Evolutionary conservation across 2,113 vertebrate species (phyloP), one percentile per base, ranked within the genome.

Genomic region (Ahaetulla prasina): DNA sequence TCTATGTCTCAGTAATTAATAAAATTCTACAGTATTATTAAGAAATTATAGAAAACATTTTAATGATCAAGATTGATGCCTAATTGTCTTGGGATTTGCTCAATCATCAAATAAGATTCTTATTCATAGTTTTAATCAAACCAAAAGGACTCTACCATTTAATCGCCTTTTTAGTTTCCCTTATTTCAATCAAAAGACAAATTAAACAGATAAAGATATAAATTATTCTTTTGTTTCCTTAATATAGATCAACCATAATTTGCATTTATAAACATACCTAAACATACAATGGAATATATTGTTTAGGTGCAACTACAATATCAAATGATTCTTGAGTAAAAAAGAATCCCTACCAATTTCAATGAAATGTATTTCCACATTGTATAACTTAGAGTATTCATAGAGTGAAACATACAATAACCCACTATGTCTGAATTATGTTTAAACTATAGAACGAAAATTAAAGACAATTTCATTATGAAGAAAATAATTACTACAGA

Each of bases 71-170:
- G 92, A 95, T 4, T 88, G 95, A 94, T 96, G 96, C 95, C 91
- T 96, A 95, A 96, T 97, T 97, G 97, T 96, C 95, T 95, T 89
- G 91, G 35, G 94, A 95, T 88, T 94, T 94, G 95, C 92, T 94
- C 94, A 97, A 95, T 96, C 95, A 97, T 95, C 97, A 97, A 97
- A 96, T 92, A 16, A 96, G 97, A 97, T 94, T 97, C 97, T 97
- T 97, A 96, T 96, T 95, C 96, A 95, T 90, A 94, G 54, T 96
- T 93, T 96, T 97, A 97, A 97, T 98, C 97, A 98, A 30, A 85
- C 91, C 43, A 94, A 95, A 96, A 95, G 93, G 95, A 96, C 93
- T 97, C 96, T 94, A 91, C 96, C 97, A 97, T 97, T 97, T 98
- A 97, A 97, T 98, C 97, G 97, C 97, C 97, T 97, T 94, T 94